A percentile compares a stretch with the other conserved stretches of the same genome.
Evolutionary conservation across 2,113 vertebrate genomes (phyloP).

Genomic region (Aldabrachelys gigantea): DNA sequence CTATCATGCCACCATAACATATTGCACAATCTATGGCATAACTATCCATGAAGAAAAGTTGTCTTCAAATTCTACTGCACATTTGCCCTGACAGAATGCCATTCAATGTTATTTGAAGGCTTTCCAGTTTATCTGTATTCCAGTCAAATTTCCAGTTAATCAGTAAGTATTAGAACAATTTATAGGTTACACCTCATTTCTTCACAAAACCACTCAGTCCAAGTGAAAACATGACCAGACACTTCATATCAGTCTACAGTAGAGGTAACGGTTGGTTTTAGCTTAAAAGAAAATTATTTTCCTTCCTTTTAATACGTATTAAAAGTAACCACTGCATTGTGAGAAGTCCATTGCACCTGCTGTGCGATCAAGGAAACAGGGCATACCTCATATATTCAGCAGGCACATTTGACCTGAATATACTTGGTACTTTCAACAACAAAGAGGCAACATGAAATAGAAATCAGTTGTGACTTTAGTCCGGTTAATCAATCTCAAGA

Average conservation of each 20-base stretch:
- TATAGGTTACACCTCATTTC: not conserved
- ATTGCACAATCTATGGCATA: not conserved
- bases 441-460: not conserved
- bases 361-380: not conserved
- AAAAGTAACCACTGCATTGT: not conserved
- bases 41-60: not conserved
- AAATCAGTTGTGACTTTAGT: not conserved
- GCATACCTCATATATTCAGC: not conserved
- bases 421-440: not conserved
- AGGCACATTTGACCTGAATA: not conserved
- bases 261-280: not conserved
- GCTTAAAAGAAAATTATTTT: not conserved
- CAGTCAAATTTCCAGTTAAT: not conserved
- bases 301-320: not conserved
- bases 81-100: not conserved
- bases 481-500: not conserved
- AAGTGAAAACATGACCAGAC: not conserved
- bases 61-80: not conserved
- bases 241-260: not conserved
- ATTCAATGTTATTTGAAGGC: not conserved
- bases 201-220: not conserved
- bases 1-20: not conserved
- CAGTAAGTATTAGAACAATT: not conserved
- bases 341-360: not conserved
- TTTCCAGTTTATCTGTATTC: not conserved